Evolutionary conservation across 2,888 invertebrate genomes (phyloP), one percentile per base, ranked within the genome.

Genomic region (Axea sp.): DNA sequence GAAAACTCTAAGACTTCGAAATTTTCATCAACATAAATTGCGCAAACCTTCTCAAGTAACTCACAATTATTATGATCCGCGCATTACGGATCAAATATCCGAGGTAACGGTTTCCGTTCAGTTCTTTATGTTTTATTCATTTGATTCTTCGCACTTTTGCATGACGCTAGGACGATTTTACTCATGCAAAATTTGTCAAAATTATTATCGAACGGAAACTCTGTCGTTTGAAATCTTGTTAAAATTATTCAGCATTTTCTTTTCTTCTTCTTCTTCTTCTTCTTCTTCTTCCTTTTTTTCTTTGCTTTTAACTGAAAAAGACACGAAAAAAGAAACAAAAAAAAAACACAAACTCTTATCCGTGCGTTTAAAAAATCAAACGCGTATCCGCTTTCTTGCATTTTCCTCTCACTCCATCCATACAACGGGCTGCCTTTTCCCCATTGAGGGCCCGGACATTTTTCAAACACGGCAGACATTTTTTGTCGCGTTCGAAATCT

Each of bases 401-500:
- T 49, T 45, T 35, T 60, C 30, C 17, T 26, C 7, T 24, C n/a
- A 4, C 17, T 12, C 28, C 57, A 39, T 15, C 53, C 53, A 62
- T 62, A 62, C 55, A 69, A 12, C 24, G 22, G 15, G 45, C 47
- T 26, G 53, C 55, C 55, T 37, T 62, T 62, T 62, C 11, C 33
- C 60, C 28, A 53, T 60, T 45, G 59, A 60, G 43, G 35, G 45
- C 51, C 26, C 17, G 47, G 43, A 41, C 55, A 69, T 69, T 69
- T 47, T 55, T 60, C 22, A 11, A 47, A 28, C 17, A 22, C 9
- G 43, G 55, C 71, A 37, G 71, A 57, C 69, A 71, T 62, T 62
- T 69, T 71, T 71, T 55, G 62, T 62, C 41, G 55, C 47, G 49
- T 64, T 71, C 71, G 57, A 71, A 62, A 69, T 69, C 62, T 69